These are phyloP conservation scores for Pimephales promelas DNA, from an alignment of 2,113 vertebrate genomes.

Conservation along the genomic window DNA sequence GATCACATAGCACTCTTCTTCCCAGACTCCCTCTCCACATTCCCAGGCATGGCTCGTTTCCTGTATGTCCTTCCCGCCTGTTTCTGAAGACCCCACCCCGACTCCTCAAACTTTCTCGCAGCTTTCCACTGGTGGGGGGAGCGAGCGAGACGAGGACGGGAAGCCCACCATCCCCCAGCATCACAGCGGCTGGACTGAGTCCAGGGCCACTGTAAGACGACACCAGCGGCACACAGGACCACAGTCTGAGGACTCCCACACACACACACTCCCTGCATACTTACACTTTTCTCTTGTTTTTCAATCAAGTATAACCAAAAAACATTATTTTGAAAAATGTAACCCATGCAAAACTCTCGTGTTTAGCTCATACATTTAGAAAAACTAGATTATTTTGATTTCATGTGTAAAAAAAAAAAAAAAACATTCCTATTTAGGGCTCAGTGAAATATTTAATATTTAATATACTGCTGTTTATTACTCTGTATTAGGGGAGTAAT, in stretches of 20 bases:
- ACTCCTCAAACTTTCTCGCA: background rate
- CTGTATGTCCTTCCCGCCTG: slow-evolving; percentile 56
- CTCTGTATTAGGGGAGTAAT: background rate
- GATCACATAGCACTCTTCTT: slow-evolving; percentile 59
- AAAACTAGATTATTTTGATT: background rate
- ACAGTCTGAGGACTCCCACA: background rate
- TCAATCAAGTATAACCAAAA: background rate
- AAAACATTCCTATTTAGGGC: background rate
- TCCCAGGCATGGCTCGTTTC: slow-evolving; percentile 70
- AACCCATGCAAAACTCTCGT: background rate
- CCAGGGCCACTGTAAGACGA: slow-evolving; percentile 38
- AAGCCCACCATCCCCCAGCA: slow-evolving; percentile 42
- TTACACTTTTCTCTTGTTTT: slow-evolving; percentile 34
- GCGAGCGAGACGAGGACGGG: slow-evolving; percentile 28
- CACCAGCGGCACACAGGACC: slow-evolving; percentile 3
- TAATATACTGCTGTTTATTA: background rate
- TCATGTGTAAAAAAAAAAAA: background rate
- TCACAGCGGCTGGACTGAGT: slow-evolving; percentile 40
- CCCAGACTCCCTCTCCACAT: slow-evolving; percentile 66
- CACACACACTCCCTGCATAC: background rate
- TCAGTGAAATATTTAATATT: background rate
- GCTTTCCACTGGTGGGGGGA: slow-evolving; percentile 21
- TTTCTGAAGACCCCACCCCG: slow-evolving; percentile 51
- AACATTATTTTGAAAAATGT: background rate
- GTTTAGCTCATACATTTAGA: background rate